phyloP scores from a whole-genome alignment of 2,797 vertebrate species.

The Poeciliopsis turneri region DNA sequence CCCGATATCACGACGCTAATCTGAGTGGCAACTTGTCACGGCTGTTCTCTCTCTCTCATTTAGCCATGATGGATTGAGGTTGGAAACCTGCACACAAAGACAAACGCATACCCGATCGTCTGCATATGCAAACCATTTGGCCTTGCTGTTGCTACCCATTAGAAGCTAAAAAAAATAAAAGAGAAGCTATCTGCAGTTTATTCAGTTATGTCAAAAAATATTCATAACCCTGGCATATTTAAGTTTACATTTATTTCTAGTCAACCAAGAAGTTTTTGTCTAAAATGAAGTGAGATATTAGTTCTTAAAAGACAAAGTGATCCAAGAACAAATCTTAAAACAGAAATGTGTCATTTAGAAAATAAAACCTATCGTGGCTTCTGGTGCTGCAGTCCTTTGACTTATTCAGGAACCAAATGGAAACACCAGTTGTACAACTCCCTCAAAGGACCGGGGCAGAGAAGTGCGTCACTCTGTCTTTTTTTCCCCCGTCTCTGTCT shows the following conservation, averaged over 20 bases:
- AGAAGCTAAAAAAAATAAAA: background rate
- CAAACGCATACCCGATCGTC: background rate
- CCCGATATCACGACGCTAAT: background rate
- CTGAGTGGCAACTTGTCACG: background rate
- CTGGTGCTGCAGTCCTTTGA: constrained; percentile 19
- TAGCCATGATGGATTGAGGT: background rate
- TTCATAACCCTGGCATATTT: background rate
- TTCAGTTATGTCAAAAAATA: background rate
- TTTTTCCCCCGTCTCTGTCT: constrained; percentile 15
- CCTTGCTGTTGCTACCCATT: background rate
- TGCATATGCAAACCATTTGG: background rate
- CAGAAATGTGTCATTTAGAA: constrained; percentile 8
- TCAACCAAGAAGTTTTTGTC: background rate
- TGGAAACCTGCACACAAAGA: background rate
- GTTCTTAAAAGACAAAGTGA: background rate
- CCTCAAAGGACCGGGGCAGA: constrained; percentile 16
- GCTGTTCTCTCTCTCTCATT: background rate
- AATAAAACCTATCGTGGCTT: constrained; percentile 26
- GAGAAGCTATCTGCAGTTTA: background rate
- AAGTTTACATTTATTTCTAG: background rate
- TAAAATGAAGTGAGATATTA: background rate
- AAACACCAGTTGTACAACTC: constrained; percentile 19
- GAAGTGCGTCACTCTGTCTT: constrained; percentile 10
- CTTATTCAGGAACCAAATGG: constrained; percentile 45
- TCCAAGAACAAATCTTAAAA: background rate